phyloP scores from a whole-genome alignment of 2,888 invertebrate species.

The Seira ritae region DNA sequence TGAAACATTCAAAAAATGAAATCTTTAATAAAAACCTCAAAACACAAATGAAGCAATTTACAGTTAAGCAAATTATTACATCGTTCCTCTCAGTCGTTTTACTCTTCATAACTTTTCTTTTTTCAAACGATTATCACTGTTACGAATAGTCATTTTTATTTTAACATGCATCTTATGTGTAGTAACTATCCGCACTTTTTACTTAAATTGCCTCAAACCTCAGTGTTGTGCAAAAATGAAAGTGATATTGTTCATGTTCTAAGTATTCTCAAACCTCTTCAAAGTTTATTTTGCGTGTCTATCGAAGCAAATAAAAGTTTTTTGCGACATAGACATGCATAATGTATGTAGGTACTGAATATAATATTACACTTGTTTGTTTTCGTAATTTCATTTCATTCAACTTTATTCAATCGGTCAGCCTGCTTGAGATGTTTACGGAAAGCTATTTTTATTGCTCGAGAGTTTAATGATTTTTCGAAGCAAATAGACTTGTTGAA shows the following conservation, averaged over 20 bases:
- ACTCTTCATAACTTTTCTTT: neutral
- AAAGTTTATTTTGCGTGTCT: neutral
- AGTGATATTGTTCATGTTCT: conserved; percentile 3
- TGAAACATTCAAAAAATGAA: neutral
- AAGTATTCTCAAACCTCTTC: neutral
- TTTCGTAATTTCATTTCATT: no score
- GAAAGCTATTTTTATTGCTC: no score
- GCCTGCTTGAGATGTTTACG: no score
- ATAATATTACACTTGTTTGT: no score
- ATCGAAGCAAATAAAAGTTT: conserved; percentile 3
- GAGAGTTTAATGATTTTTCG: no score
- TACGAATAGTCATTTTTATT: neutral
- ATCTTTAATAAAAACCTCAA: neutral
- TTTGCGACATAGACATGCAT: neutral
- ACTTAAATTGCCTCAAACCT: neutral
- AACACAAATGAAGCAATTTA: neutral
- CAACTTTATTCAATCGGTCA: no score
- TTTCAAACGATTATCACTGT: neutral
- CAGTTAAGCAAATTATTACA: neutral
- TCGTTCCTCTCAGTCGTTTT: neutral
- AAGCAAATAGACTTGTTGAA: no score
- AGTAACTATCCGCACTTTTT: neutral
- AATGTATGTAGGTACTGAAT: no score
- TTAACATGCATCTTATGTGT: no score
- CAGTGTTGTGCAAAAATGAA: neutral